phyloP scores from a whole-genome alignment of 2,888 invertebrate genomes.

The Pristionchus japonicus region DNA sequence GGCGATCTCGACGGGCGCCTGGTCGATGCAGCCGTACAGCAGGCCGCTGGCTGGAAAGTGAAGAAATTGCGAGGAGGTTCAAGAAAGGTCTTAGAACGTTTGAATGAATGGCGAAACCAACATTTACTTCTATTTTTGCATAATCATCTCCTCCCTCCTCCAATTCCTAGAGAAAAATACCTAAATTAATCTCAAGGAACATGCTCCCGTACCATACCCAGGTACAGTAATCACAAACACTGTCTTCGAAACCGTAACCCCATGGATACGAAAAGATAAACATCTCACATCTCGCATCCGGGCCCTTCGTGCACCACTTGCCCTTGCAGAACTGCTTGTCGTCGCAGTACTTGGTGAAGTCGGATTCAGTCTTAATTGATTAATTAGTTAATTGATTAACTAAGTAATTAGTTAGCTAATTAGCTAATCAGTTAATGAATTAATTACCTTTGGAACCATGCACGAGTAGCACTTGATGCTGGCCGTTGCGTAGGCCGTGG shows the following conservation, averaged over 20 bases:
- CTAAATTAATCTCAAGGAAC: too few relatives aligned
- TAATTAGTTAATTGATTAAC: neutral
- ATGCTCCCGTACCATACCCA: too few relatives aligned
- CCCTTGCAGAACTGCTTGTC: constrained; percentile 52
- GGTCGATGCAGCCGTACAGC: constrained; percentile 35
- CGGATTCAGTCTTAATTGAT: neutral
- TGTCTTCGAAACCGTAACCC: too few relatives aligned
- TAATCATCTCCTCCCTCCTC: too few relatives aligned
- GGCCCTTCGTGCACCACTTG: constrained; percentile 56
- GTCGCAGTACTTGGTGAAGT: constrained; percentile 46
- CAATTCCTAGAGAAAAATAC: too few relatives aligned
- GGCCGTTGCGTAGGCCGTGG: neutral
- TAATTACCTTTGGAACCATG: neutral
- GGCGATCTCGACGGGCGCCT: neutral
- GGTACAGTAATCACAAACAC: too few relatives aligned
- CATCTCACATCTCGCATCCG: constrained; percentile 50
- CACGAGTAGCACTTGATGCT: constrained; percentile 31
- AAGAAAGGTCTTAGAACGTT: neutral
- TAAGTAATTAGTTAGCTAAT: neutral
- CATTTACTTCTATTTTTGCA: too few relatives aligned
- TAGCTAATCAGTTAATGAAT: too few relatives aligned
- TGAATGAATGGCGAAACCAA: neutral
- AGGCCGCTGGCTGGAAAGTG: constrained; percentile 19
- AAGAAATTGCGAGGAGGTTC: neutral
- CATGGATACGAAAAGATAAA: neutral